Evolutionary conservation across 2,797 vertebrate genomes (phyloP).

Genomic region (Pristis pectinata): DNA sequence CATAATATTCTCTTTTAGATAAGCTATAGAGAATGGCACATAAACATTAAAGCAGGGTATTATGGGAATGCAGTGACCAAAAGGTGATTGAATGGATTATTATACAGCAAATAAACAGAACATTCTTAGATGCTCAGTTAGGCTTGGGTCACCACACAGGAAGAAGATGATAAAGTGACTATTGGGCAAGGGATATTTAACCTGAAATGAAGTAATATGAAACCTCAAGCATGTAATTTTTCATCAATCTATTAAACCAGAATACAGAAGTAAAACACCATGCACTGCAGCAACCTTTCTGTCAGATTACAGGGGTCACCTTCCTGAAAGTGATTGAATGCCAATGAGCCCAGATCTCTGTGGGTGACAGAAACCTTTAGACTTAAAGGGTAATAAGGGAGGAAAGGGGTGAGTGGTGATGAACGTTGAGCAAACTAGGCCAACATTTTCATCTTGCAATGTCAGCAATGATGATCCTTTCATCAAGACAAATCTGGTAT

Average conservation of each 20-base stretch:
- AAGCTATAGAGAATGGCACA: slow-evolving; percentile 41
- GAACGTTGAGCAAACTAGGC: slow-evolving; percentile 34
- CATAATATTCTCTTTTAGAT: slow-evolving; percentile 8
- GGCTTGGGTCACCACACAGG: slow-evolving; percentile 8
- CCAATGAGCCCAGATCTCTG: slow-evolving; percentile 39
- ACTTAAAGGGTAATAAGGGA: slow-evolving; percentile 47
- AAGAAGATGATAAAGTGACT: slow-evolving; percentile 13
- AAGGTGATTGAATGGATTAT: slow-evolving; percentile 41
- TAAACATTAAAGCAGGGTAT: slow-evolving; percentile 35
- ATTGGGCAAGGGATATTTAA: slow-evolving; percentile 32
- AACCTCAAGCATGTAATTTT: slow-evolving; percentile 41
- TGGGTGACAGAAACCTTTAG: slow-evolving; percentile 42
- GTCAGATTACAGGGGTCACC: slow-evolving; percentile 42
- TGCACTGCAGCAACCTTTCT: slow-evolving; percentile 7
- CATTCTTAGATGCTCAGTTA: slow-evolving; percentile 35
- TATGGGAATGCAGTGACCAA: slow-evolving; percentile 6
- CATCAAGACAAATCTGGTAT: slow-evolving; percentile 71
- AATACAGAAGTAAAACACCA: not conserved
- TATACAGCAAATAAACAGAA: slow-evolving; percentile 37
- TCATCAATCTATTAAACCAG: slow-evolving; percentile 38
- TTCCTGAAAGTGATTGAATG: slow-evolving; percentile 48
- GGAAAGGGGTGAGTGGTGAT: slow-evolving; percentile 46
- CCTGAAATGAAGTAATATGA: slow-evolving; percentile 43
- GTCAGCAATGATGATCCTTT: slow-evolving; percentile 54
- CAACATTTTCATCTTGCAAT: slow-evolving; percentile 45